Evolutionary conservation across 2,113 vertebrate species (phyloP).

Genomic region (Cyprinodon brontotheroides): DNA sequence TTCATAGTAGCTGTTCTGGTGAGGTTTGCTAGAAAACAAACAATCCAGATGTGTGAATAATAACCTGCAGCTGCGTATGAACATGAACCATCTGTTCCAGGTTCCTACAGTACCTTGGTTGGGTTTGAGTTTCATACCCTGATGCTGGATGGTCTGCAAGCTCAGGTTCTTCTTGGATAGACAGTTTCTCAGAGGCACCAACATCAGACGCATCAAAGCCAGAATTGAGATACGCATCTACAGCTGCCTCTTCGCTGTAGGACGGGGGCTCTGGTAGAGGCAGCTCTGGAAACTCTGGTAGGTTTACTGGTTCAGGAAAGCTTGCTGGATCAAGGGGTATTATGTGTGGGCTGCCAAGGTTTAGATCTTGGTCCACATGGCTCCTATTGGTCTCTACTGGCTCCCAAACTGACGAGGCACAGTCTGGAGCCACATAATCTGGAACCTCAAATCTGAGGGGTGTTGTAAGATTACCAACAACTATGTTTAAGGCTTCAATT

Average conservation of each 20-base stretch:
- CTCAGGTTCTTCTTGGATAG: constrained; percentile 30
- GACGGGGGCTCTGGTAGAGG: constrained; percentile 29
- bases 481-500: constrained; percentile 49
- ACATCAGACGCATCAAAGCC: constrained; percentile 32
- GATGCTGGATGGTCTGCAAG: constrained; percentile 7
- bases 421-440: constrained; percentile 15
- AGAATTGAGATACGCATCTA: constrained; percentile 16
- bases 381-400: constrained; percentile 11
- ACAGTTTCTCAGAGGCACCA: constrained; percentile 39
- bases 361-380: constrained; percentile 30
- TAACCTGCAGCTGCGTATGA: neutral
- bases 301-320: constrained; percentile 55
- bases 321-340: constrained; percentile 45
- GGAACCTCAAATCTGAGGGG: neutral
- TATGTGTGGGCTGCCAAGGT: constrained; percentile 50
- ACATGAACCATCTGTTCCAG: neutral
- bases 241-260: constrained; percentile 24
- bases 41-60: neutral
- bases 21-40: constrained; percentile 36
- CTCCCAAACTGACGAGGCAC: constrained; percentile 27
- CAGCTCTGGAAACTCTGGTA: constrained; percentile 45
- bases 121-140: constrained; percentile 31
- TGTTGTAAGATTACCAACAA: constrained; percentile 14
- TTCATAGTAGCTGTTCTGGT: constrained; percentile 52
- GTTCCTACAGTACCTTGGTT: constrained; percentile 43